Conservation (phyloP, 53 echinoderm and acorn worm genomes). For the Actinopyga echinites region DNA sequence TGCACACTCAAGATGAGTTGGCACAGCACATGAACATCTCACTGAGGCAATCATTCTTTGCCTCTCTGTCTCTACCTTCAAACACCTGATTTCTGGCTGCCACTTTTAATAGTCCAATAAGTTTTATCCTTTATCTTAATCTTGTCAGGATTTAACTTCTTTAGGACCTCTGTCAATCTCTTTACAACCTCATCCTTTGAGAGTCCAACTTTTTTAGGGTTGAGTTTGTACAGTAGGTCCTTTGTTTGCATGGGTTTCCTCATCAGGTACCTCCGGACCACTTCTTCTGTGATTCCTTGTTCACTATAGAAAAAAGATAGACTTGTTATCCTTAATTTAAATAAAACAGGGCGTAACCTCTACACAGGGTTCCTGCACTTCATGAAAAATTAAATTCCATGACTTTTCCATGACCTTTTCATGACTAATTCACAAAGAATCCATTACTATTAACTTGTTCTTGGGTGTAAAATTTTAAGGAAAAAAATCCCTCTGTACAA, state of each 20-base stretch:
- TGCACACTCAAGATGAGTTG: no score
- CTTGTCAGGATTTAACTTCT: slow-evolving; percentile 77
- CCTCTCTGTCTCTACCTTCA: background rate
- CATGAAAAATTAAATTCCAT: background rate
- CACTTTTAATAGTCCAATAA: slow-evolving; percentile 72
- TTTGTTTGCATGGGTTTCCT: slow-evolving; percentile 97
- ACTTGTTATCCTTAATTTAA: background rate
- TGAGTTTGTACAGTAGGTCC: slow-evolving; percentile 88
- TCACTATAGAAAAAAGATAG: slow-evolving; percentile 51
- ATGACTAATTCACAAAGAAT: no score
- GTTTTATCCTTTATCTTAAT: slow-evolving; percentile 84
- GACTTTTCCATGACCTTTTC: no score
- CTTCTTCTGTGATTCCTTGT: slow-evolving; percentile 83
- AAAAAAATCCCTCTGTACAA: no score
- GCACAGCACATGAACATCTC: no score
- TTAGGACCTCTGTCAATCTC: slow-evolving; percentile 77
- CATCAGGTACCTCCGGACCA: slow-evolving; percentile 85
- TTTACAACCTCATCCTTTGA: slow-evolving; percentile 73
- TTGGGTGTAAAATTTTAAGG: no score
- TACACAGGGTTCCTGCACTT: no score
- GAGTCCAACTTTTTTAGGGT: slow-evolving; percentile 86
- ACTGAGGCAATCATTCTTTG: no score
- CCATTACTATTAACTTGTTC: no score
- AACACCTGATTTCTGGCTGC: background rate
- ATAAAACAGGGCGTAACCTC: background rate